Conservation (phyloP, 2,797 vertebrate genomes). For the Gymnothorax reevesii region DNA sequence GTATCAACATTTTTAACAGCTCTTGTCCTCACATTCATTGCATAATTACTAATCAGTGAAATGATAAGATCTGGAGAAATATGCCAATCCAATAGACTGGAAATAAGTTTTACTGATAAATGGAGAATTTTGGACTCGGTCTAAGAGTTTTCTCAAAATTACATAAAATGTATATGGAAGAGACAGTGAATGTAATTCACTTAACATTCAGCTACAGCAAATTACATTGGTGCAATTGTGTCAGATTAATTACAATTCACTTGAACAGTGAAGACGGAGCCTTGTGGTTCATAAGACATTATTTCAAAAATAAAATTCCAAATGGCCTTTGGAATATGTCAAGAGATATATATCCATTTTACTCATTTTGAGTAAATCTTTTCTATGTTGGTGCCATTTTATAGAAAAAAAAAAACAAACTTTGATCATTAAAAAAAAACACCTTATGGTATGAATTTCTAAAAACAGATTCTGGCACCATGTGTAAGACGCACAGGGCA, state of each 20-base stretch:
- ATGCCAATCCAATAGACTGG: background rate
- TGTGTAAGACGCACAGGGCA: no score
- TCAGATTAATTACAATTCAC: background rate
- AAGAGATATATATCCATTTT: no score
- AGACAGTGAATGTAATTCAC: background rate
- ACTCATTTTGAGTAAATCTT: no score
- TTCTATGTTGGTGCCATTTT: no score
- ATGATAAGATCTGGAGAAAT: slow-evolving; percentile 2
- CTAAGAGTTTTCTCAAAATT: background rate
- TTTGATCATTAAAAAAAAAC: no score
- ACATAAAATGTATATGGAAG: background rate
- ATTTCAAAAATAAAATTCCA: no score
- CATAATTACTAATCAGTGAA: background rate
- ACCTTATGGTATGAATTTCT: no score
- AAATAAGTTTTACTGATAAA: background rate
- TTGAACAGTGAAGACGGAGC: background rate
- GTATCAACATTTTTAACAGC: background rate
- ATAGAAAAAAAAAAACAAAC: no score
- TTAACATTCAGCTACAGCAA: background rate
- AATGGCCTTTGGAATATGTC: no score
- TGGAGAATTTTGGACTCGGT: background rate
- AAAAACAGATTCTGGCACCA: no score
- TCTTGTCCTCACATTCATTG: background rate
- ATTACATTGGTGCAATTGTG: background rate
- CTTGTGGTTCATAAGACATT: background rate